These are phyloP conservation scores for Malthinus flaveolus DNA, from an alignment of 2,888 invertebrate species.

Conservation along the genomic window DNA sequence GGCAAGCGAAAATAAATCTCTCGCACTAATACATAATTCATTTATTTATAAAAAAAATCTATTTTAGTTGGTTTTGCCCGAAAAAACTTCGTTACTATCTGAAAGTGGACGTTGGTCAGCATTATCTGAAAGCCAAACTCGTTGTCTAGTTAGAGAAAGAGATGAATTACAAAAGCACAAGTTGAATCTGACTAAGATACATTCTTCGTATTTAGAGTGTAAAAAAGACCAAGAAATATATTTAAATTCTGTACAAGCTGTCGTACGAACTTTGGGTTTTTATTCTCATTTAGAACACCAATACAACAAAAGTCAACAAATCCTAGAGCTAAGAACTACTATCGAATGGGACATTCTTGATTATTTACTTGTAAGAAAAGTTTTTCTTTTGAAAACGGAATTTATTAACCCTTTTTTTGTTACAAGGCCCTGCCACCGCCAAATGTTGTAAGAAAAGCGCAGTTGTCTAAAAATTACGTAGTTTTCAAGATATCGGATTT, in stretches of 20 bases:
- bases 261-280: conserved; percentile 31
- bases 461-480: conserved; percentile 23
- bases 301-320: conserved; percentile 16
- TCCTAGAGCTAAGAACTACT: conserved; percentile 27
- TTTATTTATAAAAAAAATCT: conserved; percentile 12
- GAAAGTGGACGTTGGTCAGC: conserved; percentile 34
- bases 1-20: conserved; percentile 9
- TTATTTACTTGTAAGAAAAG: conserved; percentile 29
- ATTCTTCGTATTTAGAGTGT: conserved; percentile 33
- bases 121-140: conserved; percentile 32
- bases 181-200: conserved; percentile 33
- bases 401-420: conserved; percentile 3
- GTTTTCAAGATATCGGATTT: conserved; percentile 31
- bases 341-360: conserved; percentile 38
- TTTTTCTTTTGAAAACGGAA: conserved; percentile 1
- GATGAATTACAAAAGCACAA: conserved; percentile 17
- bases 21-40: neutral
- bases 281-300: conserved; percentile 16
- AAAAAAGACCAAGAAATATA: conserved; percentile 33
- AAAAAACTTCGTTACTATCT: conserved; percentile 24
- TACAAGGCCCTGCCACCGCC: conserved; percentile 27
- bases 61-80: conserved; percentile 37
- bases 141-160: conserved; percentile 33
- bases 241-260: conserved; percentile 34
- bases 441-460: conserved; percentile 17